Evolutionary conservation across 2,888 invertebrate genomes (phyloP).

Genomic region (Lasioglossum lativentre): DNA sequence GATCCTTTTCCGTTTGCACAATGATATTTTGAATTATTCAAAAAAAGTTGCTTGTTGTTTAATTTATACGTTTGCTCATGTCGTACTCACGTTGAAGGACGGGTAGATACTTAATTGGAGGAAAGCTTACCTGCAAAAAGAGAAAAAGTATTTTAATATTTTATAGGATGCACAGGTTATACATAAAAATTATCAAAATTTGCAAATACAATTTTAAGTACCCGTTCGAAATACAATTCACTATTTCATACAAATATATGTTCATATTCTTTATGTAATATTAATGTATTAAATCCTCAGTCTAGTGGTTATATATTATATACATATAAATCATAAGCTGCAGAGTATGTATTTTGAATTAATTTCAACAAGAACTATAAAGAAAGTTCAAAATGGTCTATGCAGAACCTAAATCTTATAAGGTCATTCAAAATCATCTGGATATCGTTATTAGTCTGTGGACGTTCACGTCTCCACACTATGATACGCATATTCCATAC

Average conservation of each 20-base stretch:
- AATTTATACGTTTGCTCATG: background rate
- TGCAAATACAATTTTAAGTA: background rate
- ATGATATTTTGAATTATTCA: background rate
- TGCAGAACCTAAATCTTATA: too few species aligned
- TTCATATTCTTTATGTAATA: background rate
- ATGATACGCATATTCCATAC: too few species aligned
- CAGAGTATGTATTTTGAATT: background rate
- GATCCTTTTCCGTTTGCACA: background rate
- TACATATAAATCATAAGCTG: too few species aligned
- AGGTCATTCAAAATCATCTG: too few species aligned
- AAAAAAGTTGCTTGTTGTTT: background rate
- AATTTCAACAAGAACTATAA: background rate
- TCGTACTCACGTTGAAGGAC: constrained; percentile 36
- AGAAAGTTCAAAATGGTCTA: too few species aligned
- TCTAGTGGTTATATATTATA: background rate
- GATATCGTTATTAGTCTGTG: too few species aligned
- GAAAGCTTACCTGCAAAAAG: constrained; percentile 45
- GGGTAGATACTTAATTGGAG: background rate
- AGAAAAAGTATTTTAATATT: constrained; percentile 6
- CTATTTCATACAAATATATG: background rate
- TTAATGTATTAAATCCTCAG: background rate
- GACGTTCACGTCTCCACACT: too few species aligned
- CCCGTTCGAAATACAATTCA: too few species aligned
- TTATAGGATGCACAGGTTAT: background rate
- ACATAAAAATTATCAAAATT: background rate